A percentile compares a stretch with the other conserved stretches of the same genome.
phyloP scores from a whole-genome alignment of 2,888 invertebrate genomes.

The Pristionchus mayeri region DNA sequence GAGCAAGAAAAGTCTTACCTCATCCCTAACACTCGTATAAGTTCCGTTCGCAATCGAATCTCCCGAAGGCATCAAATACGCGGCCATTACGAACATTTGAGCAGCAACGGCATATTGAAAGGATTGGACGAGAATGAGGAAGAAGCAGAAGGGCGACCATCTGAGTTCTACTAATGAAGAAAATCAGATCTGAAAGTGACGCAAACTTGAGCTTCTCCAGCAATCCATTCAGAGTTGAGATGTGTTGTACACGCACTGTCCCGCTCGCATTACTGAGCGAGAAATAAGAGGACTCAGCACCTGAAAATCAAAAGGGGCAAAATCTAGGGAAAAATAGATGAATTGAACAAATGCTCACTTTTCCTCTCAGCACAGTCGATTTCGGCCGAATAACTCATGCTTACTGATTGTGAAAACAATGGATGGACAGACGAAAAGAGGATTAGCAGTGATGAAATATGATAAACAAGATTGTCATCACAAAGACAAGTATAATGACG shows the following conservation, averaged over 20 bases:
- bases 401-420: background rate
- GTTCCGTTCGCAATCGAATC: background rate
- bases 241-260: no score
- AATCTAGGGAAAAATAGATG: background rate
- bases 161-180: background rate
- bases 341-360: background rate
- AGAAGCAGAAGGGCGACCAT: background rate
- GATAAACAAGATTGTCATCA: background rate
- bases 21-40: conserved; percentile 6
- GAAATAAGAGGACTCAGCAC: no score
- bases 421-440: background rate
- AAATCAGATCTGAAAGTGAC: background rate
- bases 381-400: background rate
- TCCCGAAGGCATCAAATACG: background rate
- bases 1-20: background rate
- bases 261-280: background rate
- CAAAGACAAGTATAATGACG: no score
- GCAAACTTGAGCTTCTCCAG: background rate
- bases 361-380: background rate
- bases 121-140: background rate
- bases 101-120: background rate
- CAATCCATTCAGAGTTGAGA: background rate
- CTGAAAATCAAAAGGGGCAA: background rate
- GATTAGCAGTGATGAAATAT: background rate
- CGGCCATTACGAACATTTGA: background rate